phyloP scores from a whole-genome alignment of 2,797 vertebrate genomes.

The Rhincodon typus region DNA sequence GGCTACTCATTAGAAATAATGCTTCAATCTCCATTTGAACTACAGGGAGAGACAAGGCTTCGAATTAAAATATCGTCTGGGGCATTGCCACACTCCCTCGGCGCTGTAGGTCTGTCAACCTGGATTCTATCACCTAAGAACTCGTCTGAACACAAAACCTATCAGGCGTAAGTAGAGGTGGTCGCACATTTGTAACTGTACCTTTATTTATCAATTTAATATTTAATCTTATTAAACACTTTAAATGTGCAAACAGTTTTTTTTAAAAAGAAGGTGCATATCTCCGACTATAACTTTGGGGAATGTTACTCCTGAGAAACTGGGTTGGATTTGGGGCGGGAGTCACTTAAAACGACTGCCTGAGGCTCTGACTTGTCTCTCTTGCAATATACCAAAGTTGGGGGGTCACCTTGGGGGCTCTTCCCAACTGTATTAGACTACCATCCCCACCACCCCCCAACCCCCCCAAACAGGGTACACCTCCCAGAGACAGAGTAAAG shows the following conservation, averaged over 20 bases:
- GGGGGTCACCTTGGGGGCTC: neutral
- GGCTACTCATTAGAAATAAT: neutral
- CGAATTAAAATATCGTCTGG: neutral
- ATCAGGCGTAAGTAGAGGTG: neutral
- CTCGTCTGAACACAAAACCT: neutral
- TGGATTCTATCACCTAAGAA: neutral
- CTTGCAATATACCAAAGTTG: neutral
- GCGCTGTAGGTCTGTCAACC: neutral
- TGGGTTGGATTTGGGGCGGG: neutral
- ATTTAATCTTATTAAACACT: no score
- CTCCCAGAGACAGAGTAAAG: neutral
- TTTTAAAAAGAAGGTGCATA: neutral
- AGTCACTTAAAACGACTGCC: no score
- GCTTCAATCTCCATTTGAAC: neutral
- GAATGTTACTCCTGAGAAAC: neutral
- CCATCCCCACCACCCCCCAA: no score
- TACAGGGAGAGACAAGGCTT: neutral
- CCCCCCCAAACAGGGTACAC: no score
- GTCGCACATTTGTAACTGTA: no score
- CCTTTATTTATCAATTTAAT: no score
- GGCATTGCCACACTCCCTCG: no score
- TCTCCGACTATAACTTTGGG: neutral
- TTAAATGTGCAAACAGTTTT: no score
- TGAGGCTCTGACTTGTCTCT: neutral
- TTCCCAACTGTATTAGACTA: neutral